Percentiles rank a stretch among this genome's conserved stretches.
These are phyloP conservation scores for Ceratosolen solmsi DNA, from an alignment of 1,140 invertebrate genomes.

Conservation along the genomic window DNA sequence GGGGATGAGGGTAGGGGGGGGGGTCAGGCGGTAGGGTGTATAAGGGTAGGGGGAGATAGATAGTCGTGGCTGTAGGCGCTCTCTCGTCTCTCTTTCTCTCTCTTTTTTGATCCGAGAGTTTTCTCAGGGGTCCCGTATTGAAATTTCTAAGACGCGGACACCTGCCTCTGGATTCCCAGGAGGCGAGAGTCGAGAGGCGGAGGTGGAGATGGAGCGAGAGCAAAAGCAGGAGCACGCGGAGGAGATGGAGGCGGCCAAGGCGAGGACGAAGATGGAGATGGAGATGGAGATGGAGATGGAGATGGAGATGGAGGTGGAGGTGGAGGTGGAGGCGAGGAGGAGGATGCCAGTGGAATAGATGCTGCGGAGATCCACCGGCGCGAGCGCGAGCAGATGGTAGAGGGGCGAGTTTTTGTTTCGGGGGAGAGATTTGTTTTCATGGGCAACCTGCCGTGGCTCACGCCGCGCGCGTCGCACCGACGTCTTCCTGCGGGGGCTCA, in stretches of 20 bases:
- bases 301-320: too few species aligned
- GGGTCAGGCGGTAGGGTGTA: not conserved
- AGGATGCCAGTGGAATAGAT: conserved; percentile 56
- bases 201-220: not conserved
- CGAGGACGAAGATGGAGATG: too few species aligned
- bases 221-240: not conserved
- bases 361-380: conserved; percentile 46
- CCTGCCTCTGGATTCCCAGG: conserved; percentile 59
- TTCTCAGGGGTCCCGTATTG: conserved; percentile 55
- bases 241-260: conserved; percentile 53
- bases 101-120: conserved; percentile 39
- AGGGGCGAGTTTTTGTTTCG: conserved; percentile 64
- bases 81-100: conserved; percentile 17
- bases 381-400: conserved; percentile 60
- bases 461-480: conserved; percentile 17
- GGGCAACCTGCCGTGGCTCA: conserved; percentile 47
- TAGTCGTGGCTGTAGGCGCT: not conserved
- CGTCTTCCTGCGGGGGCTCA: not conserved
- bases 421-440: conserved; percentile 63
- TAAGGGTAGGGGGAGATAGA: not conserved
- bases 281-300: conserved; percentile 44
- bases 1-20: not conserved
- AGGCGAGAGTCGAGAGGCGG: not conserved
- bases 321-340: not conserved
- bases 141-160: conserved; percentile 65